Evolutionary conservation across 2,888 invertebrate genomes (phyloP).

Genomic region (Nomada fabriciana): DNA sequence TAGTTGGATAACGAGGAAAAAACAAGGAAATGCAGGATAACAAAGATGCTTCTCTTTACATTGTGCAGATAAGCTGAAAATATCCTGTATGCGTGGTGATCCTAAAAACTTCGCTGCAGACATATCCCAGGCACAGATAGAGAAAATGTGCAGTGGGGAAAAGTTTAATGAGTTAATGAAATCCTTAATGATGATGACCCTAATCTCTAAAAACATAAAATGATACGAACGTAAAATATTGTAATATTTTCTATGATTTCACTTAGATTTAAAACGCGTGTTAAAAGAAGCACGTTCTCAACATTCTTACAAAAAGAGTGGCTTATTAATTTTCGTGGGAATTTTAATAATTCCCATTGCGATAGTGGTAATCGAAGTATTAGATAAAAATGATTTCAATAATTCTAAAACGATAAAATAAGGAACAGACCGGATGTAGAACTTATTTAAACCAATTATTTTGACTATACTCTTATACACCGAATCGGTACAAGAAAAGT

Average conservation of each 20-base stretch:
- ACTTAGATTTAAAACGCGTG: not conserved
- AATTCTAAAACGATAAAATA: too few relatives aligned
- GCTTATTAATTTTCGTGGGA: too few relatives aligned
- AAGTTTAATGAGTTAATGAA: conserved; percentile 1
- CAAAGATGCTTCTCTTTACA: conserved; percentile 23
- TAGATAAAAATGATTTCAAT: too few relatives aligned
- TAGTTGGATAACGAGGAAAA: not conserved
- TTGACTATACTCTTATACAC: too few relatives aligned
- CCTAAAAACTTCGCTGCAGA: conserved; percentile 13
- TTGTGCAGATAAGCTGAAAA: conserved; percentile 22
- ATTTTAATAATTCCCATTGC: too few relatives aligned
- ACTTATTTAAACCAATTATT: too few relatives aligned
- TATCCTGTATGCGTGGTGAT: not conserved
- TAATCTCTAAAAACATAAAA: not conserved
- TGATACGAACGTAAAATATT: not conserved
- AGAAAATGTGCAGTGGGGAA: not conserved
- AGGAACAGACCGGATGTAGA: too few relatives aligned
- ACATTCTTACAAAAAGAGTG: too few relatives aligned
- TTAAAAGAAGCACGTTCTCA: too few relatives aligned
- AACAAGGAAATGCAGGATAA: conserved; percentile 4
- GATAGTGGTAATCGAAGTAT: too few relatives aligned
- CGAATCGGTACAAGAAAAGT: too few relatives aligned
- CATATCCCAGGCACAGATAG: not conserved
- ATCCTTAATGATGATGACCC: not conserved
- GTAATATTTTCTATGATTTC: not conserved